Evolutionary conservation across 2,113 vertebrate genomes (phyloP).

Genomic region (Bothrops jararaca): DNA sequence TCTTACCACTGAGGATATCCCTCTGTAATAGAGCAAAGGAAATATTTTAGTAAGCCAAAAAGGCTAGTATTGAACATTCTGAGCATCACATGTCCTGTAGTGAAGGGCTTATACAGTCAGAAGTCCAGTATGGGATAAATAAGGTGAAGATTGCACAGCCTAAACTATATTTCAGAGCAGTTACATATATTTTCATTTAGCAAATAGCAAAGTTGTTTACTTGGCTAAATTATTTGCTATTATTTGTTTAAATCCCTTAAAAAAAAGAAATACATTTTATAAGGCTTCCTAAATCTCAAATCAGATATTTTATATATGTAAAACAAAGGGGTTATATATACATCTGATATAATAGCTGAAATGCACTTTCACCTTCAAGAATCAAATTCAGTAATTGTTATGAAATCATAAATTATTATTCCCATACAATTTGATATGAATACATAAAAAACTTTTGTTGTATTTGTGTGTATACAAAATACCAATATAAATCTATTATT

Average conservation of each 20-base stretch:
- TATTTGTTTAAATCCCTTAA: slow-evolving; percentile 49
- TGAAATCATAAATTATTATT: slow-evolving; percentile 42
- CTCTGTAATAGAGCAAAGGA: not conserved
- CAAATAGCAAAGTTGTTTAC: slow-evolving; percentile 31
- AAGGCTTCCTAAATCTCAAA: slow-evolving; percentile 54
- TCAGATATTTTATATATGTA: slow-evolving; percentile 49
- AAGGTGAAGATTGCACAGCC: not conserved
- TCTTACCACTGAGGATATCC: not conserved
- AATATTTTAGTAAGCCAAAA: not conserved
- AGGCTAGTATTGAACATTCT: not conserved
- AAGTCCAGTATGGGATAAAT: not conserved
- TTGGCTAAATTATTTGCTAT: slow-evolving; percentile 58
- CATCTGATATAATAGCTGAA: slow-evolving; percentile 41
- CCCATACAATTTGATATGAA: slow-evolving; percentile 38
- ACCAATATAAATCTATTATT: not conserved
- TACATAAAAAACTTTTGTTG: slow-evolving; percentile 25
- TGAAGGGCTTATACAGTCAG: not conserved
- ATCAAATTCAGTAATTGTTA: slow-evolving; percentile 36
- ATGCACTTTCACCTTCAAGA: slow-evolving; percentile 26
- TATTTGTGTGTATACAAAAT: not conserved
- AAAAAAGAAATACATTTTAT: slow-evolving; percentile 50
- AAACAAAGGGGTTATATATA: slow-evolving; percentile 54
- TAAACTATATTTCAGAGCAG: slow-evolving; percentile 4
- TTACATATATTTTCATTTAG: slow-evolving; percentile 55
- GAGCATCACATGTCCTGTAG: not conserved